phyloP scores from a whole-genome alignment of 92 coral and sea anemone species.

The Isaurus tuberculatus region DNA sequence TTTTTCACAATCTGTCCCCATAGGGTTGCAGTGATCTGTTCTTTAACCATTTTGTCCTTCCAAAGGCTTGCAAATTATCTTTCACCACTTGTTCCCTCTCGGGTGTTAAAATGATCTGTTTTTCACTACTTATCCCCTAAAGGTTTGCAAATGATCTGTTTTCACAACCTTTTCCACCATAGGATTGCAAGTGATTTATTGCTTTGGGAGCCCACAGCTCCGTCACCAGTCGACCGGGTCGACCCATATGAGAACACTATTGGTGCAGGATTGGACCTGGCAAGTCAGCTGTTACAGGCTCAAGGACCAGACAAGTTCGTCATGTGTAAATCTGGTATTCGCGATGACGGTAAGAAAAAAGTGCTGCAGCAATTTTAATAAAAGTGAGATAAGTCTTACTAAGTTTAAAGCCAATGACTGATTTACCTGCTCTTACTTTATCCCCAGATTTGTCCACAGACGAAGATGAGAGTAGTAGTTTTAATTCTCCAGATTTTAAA shows the following conservation, averaged over 20 bases:
- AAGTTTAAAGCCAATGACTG: neutral
- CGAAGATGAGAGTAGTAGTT: conserved; percentile 87
- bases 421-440: neutral
- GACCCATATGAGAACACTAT: conserved; percentile 75
- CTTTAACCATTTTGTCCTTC: no score
- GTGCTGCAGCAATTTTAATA: neutral
- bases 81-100: no score
- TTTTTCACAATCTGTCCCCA: no score
- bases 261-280: conserved; percentile 90
- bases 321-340: conserved; percentile 96
- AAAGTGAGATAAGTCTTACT: neutral
- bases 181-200: conserved; percentile 88
- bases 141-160: neutral
- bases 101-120: neutral
- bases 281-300: conserved; percentile 84
- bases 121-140: neutral
- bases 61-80: no score
- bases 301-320: conserved; percentile 91
- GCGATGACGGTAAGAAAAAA: conserved; percentile 75
- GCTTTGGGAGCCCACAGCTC: conserved; percentile 93
- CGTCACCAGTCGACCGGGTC: conserved; percentile 78
- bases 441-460: conserved; percentile 81
- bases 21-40: no score
- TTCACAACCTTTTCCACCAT: neutral
- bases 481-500: conserved; percentile 80